Percentiles rank a stretch among this genome's conserved stretches.
Conservation (phyloP, 1,140 invertebrate species). For the Artemia franciscana region DNA sequence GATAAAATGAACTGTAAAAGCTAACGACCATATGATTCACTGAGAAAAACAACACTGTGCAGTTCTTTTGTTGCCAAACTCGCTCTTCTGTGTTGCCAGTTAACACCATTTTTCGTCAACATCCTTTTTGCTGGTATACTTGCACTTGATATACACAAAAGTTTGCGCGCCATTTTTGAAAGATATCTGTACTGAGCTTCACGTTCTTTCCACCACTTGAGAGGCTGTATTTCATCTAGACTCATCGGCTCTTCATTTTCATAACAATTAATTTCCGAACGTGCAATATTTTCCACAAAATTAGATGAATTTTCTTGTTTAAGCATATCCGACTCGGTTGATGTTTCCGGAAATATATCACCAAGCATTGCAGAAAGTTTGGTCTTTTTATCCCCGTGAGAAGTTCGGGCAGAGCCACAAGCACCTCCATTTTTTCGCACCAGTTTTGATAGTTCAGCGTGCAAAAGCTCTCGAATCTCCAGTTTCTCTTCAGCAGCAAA, state of each 20-base stretch:
- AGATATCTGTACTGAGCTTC: conserved; percentile 10
- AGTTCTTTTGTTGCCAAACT: conserved; percentile 6
- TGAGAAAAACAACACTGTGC: conserved; percentile 6
- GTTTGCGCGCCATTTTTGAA: conserved; percentile 5
- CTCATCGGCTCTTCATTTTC: conserved; percentile 9
- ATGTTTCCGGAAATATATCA: conserved; percentile 6
- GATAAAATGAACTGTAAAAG: background rate
- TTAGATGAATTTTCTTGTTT: conserved; percentile 1
- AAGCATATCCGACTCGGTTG: background rate
- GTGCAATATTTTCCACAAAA: conserved; percentile 7
- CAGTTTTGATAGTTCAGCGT: conserved; percentile 8
- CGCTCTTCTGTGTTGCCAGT: conserved; percentile 5
- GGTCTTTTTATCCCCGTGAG: conserved; percentile 2
- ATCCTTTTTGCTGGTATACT: conserved; percentile 5
- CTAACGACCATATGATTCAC: background rate
- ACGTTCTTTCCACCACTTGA: conserved; percentile 9
- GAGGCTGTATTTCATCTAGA: conserved; percentile 7
- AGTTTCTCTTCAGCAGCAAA: conserved; percentile 7
- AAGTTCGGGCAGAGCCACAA: background rate
- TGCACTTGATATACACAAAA: conserved; percentile 5
- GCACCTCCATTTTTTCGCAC: conserved; percentile 4
- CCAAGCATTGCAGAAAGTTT: conserved; percentile 5
- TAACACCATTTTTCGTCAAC: conserved; percentile 5
- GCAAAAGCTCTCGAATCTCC: conserved; percentile 4
- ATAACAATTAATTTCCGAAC: conserved; percentile 7